Base-by-base conservation (phyloP, 1,140 invertebrate species). In the Aplysia californica region DNA sequence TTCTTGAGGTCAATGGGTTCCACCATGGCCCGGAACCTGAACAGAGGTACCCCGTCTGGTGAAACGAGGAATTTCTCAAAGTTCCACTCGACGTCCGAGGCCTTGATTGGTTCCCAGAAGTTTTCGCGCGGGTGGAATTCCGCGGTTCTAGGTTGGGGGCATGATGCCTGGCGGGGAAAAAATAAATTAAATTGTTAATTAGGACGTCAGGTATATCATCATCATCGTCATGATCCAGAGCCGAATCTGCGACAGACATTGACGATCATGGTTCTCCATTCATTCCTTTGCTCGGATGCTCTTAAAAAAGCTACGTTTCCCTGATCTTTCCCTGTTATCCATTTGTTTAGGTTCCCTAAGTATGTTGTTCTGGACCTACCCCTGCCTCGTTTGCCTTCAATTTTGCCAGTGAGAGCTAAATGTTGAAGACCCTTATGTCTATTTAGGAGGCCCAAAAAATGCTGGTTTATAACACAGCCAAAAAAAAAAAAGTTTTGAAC, bases 61-160 rank as follows among this genome's bases (percentile, higher is more conserved):
- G 90, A 86, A 3, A 93, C 86, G 15, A 93, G 79, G 81, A 93
- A 92, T 77, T 93, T 93, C 79, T 93, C 92, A 77, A 91, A 93
- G 82, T 93, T 93, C 92, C 92, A 92, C 31, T 89, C 86, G 55
- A 93, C 85, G 81, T 93, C 92, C 36, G 82, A 87, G 4, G 81
- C 84, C 64, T 86, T 80, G 78, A 86, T 78, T 78, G 88, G 81
- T 77, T 85, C 31, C 72, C 82, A 88, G 85, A 86, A 75, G 80
- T 73, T 71, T 71, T 83, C 68, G 69, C 56, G n/a, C 29, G 55
- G 78, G 77, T 83, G 26, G 84, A 84, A 83, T 39, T 26, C 68
- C 3, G 78, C 75, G 36, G 76, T 72, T 3, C 36, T 59, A 23
- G 83, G 80, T 21, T 78, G 41, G 4, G 78, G 80, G 79, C 82